Percentiles rank a stretch among this genome's conserved stretches.
Evolutionary conservation across 2,888 invertebrate species (phyloP).

Genomic region (Hymenopus coronatus): DNA sequence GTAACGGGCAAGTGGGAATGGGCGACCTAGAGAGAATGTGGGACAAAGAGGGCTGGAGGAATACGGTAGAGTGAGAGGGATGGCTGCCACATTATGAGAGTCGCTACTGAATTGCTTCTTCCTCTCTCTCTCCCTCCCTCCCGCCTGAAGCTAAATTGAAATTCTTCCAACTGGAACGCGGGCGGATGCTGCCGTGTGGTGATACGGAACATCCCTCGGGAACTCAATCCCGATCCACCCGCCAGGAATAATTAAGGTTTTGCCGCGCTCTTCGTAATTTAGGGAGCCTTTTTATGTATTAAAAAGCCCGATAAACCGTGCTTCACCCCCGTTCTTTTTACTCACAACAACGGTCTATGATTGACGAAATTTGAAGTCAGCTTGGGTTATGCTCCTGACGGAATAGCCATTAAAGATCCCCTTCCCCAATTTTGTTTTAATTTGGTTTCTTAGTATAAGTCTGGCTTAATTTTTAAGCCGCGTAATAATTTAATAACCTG

Average conservation of each 20-base stretch:
- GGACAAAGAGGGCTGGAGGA: not conserved
- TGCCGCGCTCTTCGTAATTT: conserved; percentile 5
- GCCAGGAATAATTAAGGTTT: conserved; percentile 9
- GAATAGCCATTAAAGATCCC: not conserved
- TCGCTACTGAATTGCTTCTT: not conserved
- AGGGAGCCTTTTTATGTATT: not conserved
- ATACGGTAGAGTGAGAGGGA: not conserved
- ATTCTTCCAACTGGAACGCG: conserved; percentile 18
- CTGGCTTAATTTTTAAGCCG: not conserved
- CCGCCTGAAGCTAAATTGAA: conserved; percentile 9
- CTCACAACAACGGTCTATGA: not conserved
- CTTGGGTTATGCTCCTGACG: not conserved
- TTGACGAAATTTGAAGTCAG: not conserved
- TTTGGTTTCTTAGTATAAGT: not conserved
- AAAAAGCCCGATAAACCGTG: conserved; percentile 2
- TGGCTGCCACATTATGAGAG: not conserved
- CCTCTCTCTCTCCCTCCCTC: not conserved
- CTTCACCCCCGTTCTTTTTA: not conserved
- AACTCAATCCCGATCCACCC: not conserved
- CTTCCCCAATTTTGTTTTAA: no score
- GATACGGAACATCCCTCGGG: conserved; percentile 11
- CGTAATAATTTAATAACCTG: not conserved
- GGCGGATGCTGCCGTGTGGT: conserved; percentile 1
- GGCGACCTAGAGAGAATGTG: not conserved
- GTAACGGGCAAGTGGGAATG: no score